Evolutionary conservation across 92 coral and sea anemone species (phyloP), one percentile per base, ranked within the genome.

Genomic region (Micromussa lordhowensis): DNA sequence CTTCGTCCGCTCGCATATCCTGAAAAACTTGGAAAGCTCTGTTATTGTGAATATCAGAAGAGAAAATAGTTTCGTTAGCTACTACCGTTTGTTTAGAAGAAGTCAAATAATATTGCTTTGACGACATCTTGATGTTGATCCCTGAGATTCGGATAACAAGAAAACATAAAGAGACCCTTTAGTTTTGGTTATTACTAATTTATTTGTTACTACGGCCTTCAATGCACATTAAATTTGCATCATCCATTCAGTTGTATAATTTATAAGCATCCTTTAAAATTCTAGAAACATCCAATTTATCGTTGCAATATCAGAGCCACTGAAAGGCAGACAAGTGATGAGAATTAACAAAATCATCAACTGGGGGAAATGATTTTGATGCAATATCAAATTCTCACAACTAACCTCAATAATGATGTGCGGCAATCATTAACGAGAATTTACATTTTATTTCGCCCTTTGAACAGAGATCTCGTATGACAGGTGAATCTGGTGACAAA

Each of bases 1-100:
- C 86, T 14, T 68, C 77, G 15, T 81, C 64, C 73, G 76, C 48
- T 3, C 86, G 86, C 86, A 82, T 44, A 17, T 82, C 86, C 53
- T 70, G 86, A 82, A 82, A 82, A 68, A 21, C 10, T 17, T 31
- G 48, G 26, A 82, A 82, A 13, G 86, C 78, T 40, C 17, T 49
- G 61, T 32, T 9, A 22, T 11, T 17, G 86, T 82, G 86, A 40
- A 51, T 63, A 3, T 64, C 77, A 19, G 63, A 49, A 3, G 48
- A 16, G 61, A 82, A 82, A 82, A 53, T 24, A 16, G 48, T 40
- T 44, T 82, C 63, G 38, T 82, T 82, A 10, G 84, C 26, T 9
- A 80, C 73, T 13, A 57, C 44, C 31, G 10, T 63, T 58, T 44
- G 55, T 68, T 77, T 3, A 26, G 86, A 69, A 68, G 66, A 15